Evolutionary conservation across 2,888 invertebrate genomes (phyloP), one percentile per base, ranked within the genome.

Genomic region (Idaea aversata): DNA sequence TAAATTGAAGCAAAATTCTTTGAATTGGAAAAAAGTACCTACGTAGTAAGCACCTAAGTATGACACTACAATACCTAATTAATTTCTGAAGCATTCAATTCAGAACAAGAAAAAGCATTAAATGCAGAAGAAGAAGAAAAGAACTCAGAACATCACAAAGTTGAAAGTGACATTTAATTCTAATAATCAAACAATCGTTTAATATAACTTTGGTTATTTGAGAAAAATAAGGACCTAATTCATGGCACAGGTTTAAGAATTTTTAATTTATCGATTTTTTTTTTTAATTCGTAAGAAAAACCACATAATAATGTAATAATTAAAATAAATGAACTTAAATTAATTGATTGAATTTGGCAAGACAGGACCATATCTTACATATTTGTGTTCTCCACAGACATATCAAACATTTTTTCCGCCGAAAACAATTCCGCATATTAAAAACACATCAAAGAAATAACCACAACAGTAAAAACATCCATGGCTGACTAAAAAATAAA

Each of bases 401-500:
- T 47, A 47, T 13, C 47, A 47, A 47, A 47, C 47, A 4, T 13
- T 47, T 7, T 6, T 10, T 6, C 4, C 3, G 10, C 4, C 13
- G 4, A 47, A 47, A 47, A 47, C 47, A 7, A 36, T 36, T 36
- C 10, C 4, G 10, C 47, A 47, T 10, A 47, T 47, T 13, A 47
- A 47, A 47, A 13, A 4, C 47, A 47, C 10, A 47, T 47, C 7
- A 61, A 70, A 15, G 67, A 68, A 68, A 63, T 63, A 71, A 72
- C 67, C 70, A 47, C 25, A 10, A 47, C 47, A 47, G 47, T 47
- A 47, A 47, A 47, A 6, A 47, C 47, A 47, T 47, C 47, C 47
- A 6, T 47, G 47, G 47, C 47, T 47, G 47, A 47, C 47, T 47
- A 7, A 75, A 70, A 69, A 75, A 77, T 73, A 75, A 71, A 68